A percentile compares a stretch with the other conserved stretches of the same genome.
phyloP scores from a whole-genome alignment of 1,140 invertebrate genomes.

The Coelopa frigida region DNA sequence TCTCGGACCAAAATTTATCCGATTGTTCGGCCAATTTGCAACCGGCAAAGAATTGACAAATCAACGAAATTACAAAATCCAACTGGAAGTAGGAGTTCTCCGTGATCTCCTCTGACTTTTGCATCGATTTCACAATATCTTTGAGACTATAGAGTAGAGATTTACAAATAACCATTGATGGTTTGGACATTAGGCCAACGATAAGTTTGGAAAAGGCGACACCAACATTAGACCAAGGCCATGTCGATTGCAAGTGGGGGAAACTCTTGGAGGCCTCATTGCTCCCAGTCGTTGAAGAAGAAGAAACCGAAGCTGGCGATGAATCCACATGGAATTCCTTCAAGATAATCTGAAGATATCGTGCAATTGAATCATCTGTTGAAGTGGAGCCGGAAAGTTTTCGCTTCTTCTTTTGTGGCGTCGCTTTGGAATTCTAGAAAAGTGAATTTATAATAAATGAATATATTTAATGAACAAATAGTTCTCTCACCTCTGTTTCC shows the following conservation, averaged over 20 bases:
- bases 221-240: constrained; percentile 29
- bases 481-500: not conserved
- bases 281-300: too few species aligned
- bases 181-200: constrained; percentile 30
- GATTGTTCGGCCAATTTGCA: constrained; percentile 29
- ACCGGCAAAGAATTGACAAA: constrained; percentile 33
- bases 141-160: constrained; percentile 26
- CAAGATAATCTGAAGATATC: constrained; percentile 6
- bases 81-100: constrained; percentile 18
- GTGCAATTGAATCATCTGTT: not conserved
- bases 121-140: constrained; percentile 20
- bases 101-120: constrained; percentile 10
- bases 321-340: not conserved
- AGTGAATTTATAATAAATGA: too few species aligned
- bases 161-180: constrained; percentile 39
- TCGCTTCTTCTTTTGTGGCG: too few species aligned
- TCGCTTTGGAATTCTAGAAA: too few species aligned
- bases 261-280: not conserved
- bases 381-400: not conserved
- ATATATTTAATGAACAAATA: too few species aligned
- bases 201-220: constrained; percentile 29
- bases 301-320: too few species aligned
- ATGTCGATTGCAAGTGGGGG: constrained; percentile 15
- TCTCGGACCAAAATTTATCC: constrained; percentile 12
- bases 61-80: constrained; percentile 31